Base-by-base conservation (phyloP, 2,888 invertebrate genomes). In the Caenorhabditis sp. region DNA sequence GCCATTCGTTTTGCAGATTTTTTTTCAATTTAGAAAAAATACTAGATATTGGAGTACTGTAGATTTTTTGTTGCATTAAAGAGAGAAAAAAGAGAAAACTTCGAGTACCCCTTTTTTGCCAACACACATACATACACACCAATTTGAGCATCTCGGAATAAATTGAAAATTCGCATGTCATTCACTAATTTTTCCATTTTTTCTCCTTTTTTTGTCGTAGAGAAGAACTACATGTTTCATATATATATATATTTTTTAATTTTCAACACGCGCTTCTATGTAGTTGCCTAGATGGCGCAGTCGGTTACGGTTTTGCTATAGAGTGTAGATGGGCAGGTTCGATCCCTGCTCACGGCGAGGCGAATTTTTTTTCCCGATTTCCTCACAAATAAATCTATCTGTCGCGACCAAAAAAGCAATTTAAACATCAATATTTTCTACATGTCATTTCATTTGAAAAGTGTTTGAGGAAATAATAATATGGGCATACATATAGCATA, bases 121-220 rank as follows among this genome's bases (percentile, higher is more conserved):
- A 53, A 53, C 53, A 53, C 53, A 53, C 25, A 56, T 56, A 56
- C 56, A 58, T 31, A 31, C 21, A 8, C 10, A 58, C 26, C 26
- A 58, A 58, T 27, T 14, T 27, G 21, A 58, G 36, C 17, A 8
- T 52, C 38, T 54, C 63, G 59, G 59, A 67, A 72, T 72, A 72
- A 64, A 72, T 72, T 67, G 72, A 72, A 72, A 72, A 72, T 72
- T 72, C 72, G 72, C 67, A 72, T 72, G 72, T 72, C 72, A 67
- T 67, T 72, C 67, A 62, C 72, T 72, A 72, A 72, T 72, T 72
- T 72, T 71, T 71, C 67, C 10, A 8, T 36, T 43, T 43, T 14
- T 14, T 14, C 17, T 43, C 17, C 14, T 43, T 43, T 43, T 43
- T 7, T 17, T 3, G 17, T 12, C 43, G 17, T 43, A 7, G 7